Base-by-base conservation (phyloP, 2,113 vertebrate genomes). In the Ptilorrhoa leucosticta region DNA sequence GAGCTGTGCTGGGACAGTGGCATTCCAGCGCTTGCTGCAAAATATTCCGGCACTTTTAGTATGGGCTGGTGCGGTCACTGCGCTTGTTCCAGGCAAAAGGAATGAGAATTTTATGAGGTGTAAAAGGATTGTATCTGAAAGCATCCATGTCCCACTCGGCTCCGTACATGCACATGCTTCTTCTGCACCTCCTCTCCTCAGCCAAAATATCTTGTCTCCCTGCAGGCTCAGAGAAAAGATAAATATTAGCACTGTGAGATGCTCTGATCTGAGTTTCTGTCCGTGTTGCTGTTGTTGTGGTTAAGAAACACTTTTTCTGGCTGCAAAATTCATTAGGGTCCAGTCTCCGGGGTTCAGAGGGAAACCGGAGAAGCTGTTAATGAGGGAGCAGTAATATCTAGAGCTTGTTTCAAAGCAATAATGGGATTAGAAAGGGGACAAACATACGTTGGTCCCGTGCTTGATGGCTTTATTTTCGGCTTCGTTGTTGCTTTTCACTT, bases 81-180 rank as follows among this genome's bases (percentile, higher is more conserved):
- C 69, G 3, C 92, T 96, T 64, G 84, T 88, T 91, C 57, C 56
- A 47, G 64, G 89, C 70, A 27, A 87, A 91, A 83, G 88, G 58
- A 85, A 88, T 94, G 93, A 95, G 94, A 88, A 88, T 95, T 96
- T 96, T 87, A 93, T 93, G 93, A 97, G 87, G 92, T 93, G 92
- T 82, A 93, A 97, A 95, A 96, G 94, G 84, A 81, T 94, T 61
- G 73, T 30, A 90, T 73, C 78, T 83, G 84, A 61, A 77, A 92
- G 58, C 81, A 44, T 82, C 61, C 15, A 2, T 15, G 60, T 78
- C 69, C 83, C 1, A 1, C 58, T 66, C 47, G 0, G 8, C 66
- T 70, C 82, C 3, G 2, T 42, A 44, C 50, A 3, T 40, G 58
- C 65, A 18, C 6, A 2, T 5, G 4, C 54, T 69, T 37, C 70